Evolutionary conservation across 1,140 invertebrate species (phyloP), one percentile per base, ranked within the genome.

Genomic region (Coelopa frigida): DNA sequence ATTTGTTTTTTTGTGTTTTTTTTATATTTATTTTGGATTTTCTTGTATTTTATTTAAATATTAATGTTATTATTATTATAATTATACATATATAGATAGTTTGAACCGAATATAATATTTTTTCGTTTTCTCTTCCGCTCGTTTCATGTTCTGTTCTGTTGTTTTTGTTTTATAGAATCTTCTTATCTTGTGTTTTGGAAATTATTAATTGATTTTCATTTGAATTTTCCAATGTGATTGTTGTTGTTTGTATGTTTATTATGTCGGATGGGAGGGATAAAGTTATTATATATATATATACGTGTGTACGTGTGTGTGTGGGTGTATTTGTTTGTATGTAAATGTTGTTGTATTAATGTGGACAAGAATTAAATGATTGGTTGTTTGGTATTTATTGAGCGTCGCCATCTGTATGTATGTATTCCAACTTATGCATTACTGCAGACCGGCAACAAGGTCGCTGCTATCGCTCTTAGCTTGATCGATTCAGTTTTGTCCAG

Each of bases 401-500:
- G n/a, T n/a, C n/a, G n/a, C n/a, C n/a, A n/a, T n/a, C n/a, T n/a
- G n/a, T n/a, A n/a, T n/a, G n/a, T n/a, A n/a, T n/a, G n/a, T n/a
- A n/a, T n/a, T n/a, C n/a, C n/a, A n/a, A n/a, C n/a, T n/a, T n/a
- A n/a, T n/a, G n/a, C n/a, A n/a, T n/a, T n/a, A n/a, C n/a, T n/a
- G n/a, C n/a, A n/a, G n/a, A n/a, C n/a, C n/a, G n/a, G n/a, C n/a
- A n/a, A n/a, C n/a, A n/a, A n/a, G n/a, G n/a, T n/a, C n/a, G n/a
- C n/a, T n/a, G n/a, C n/a, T n/a, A n/a, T n/a, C n/a, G n/a, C n/a
- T n/a, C n/a, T n/a, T n/a, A n/a, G n/a, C n/a, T n/a, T n/a, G n/a
- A n/a, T n/a, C n/a, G n/a, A n/a, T n/a, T 74, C 76, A 78, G 59
- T 78, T 78, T 57, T 75, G 73, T 55, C 72, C 72, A 49, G 73